Base-by-base conservation (phyloP, 2,888 invertebrate species). In the Ceramica pisi region DNA sequence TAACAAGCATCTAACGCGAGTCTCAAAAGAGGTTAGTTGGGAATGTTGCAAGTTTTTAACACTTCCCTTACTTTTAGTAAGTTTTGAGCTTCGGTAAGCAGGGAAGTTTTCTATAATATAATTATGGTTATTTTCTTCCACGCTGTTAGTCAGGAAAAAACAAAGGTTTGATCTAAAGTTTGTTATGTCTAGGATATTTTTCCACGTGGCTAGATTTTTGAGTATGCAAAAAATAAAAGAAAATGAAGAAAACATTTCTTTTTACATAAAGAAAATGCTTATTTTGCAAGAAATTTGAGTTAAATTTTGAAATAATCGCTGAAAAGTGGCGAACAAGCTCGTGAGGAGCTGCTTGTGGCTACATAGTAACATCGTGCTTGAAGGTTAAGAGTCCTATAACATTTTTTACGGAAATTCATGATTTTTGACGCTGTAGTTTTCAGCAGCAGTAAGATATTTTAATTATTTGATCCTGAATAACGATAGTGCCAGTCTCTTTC, bases 1-100 rank as follows among this genome's bases (percentile, higher is more conserved):
- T 77, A 78, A 73, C 65, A 74, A 68, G 61, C 61, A 41, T 65
- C 68, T 75, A 68, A 75, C 51, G 57, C 48, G n/a, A 26, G 26
- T 48, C 51, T 78, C 66, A 78, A 73, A 73, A 74, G 78, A 72
- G 53, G 56, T 61, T 61, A 63, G 57, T 59, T 59, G 21, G 59
- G 12, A 57, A 35, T 66, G 66, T 59, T 59, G 67, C 53, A 61
- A 74, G 48, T 68, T 67, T 78, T 67, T 55, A 72, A 60, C 55
- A 60, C 50, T 67, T 67, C 16, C 51, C 12, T 48, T 46, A 38
- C 26, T 48, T 60, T 53, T n/a, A 41, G 41, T 38, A 63, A 73
- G 67, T 73, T 78, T 65, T 71, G 16, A 50, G 55, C 57, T 78
- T 46, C 26, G 16, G 38, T 62, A 48, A 67, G 35, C 12, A 35